Evolutionary conservation across 2,113 vertebrate genomes (phyloP).

Genomic region (Gyps fulvus): DNA sequence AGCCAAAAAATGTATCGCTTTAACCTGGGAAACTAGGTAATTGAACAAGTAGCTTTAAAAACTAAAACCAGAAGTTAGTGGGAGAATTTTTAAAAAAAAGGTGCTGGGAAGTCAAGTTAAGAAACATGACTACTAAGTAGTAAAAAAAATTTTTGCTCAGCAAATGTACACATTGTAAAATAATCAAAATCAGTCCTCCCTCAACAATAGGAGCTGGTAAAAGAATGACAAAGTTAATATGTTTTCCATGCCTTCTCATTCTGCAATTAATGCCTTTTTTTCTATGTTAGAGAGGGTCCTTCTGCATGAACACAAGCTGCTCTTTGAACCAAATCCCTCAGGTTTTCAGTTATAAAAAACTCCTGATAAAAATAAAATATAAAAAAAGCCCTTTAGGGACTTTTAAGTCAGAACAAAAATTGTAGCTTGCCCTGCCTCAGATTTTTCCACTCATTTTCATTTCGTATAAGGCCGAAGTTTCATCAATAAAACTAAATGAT

Average conservation of each 20-base stretch:
- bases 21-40: not conserved
- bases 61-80: slow-evolving; percentile 15
- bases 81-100: not conserved
- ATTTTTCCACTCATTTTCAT: slow-evolving; percentile 10
- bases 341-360: slow-evolving; percentile 32
- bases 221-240: slow-evolving; percentile 53
- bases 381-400: slow-evolving; percentile 1
- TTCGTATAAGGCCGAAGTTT: not conserved
- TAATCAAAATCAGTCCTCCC: slow-evolving; percentile 42
- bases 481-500: slow-evolving; percentile 49
- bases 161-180: slow-evolving; percentile 25
- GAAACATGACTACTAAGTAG: not conserved
- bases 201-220: slow-evolving; percentile 27
- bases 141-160: not conserved
- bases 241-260: slow-evolving; percentile 53
- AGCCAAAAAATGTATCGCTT: not conserved
- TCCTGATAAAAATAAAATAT: slow-evolving; percentile 35
- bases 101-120: not conserved
- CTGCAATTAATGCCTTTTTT: slow-evolving; percentile 8
- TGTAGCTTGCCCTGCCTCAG: not conserved
- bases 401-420: slow-evolving; percentile 9
- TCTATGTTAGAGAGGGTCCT: not conserved
- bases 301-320: not conserved
- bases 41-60: slow-evolving; percentile 16
- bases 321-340: slow-evolving; percentile 31